Base-by-base conservation (phyloP, 2,113 vertebrate genomes). In the Corydoras sp. region DNA sequence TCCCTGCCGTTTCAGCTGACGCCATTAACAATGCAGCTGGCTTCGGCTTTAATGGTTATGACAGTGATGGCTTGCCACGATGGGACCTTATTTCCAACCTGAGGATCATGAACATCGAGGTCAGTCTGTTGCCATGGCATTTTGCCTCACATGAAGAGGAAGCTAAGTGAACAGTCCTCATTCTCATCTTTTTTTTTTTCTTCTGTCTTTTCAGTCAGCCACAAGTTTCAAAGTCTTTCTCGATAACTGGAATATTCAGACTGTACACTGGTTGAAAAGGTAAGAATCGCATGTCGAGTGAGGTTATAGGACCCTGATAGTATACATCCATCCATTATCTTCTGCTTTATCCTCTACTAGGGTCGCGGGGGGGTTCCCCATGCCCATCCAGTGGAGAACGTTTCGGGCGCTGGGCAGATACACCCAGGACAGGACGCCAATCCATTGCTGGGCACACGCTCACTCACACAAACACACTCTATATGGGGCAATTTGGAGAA, bases 161-260 rank as follows among this genome's bases (percentile, higher is more conserved):
- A 65, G 48, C 0, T 60, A 32, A 65, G 8, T 9, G 49, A 53
- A 4, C 14, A 29, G 14, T 51, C 79, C 54, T 75, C 77, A 6
- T 50, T 68, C 50, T 76, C 18, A 24, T 24, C 14, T 50, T 86
- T 81, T 69, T 58, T 79, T 80, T 69, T 58, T 79, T 80, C 63
- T n/a, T 60, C 63, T 24, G 18, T 24, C 18, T 24, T 90, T 86
- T 50, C 89, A 98, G 95, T 90, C 91, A 81, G 94, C 95, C 58
- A 98, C 95, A 72, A 97, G 94, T 85, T 97, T 97, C 88, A 98
- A 98, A 85, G 92, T 96, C 86, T 97, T 96, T 85, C 91, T 98
- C 18, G 95, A 98, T 86, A 97, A 97, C 73, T 98, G 95, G 95
- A 98, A 98, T 85, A 96, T 97, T 75, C 95, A 98, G 85, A 98